Percentiles rank a stretch among this genome's conserved stretches.
These are phyloP conservation scores for Caenorhabditis sp. DNA, from an alignment of 2,888 invertebrate genomes.

Conservation along the genomic window DNA sequence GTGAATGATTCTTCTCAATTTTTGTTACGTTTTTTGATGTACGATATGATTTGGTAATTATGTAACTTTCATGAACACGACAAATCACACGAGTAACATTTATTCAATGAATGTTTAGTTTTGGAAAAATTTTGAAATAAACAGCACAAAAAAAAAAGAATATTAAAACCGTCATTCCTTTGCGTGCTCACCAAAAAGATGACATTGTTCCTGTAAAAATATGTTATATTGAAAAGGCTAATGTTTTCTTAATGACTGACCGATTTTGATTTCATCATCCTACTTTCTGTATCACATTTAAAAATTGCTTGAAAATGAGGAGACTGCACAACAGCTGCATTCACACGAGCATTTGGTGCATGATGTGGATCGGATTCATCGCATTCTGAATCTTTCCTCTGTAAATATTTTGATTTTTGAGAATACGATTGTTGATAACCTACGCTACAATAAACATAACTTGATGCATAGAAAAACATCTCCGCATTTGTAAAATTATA, in stretches of 20 bases:
- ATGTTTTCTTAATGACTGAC: neutral
- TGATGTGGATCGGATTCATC: neutral
- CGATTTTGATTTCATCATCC: neutral
- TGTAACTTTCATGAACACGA: too few relatives aligned
- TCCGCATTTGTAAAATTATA: neutral
- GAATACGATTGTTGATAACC: neutral
- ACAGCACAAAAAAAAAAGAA: too few relatives aligned
- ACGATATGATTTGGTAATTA: too few relatives aligned
- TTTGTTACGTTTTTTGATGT: too few relatives aligned
- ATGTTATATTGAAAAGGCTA: too few relatives aligned
- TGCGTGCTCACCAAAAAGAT: neutral
- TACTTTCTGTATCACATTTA: neutral
- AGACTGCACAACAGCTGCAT: neutral
- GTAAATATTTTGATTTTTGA: neutral
- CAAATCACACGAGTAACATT: too few relatives aligned
- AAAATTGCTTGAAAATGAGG: neutral
- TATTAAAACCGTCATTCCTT: neutral
- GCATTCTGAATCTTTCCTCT: neutral
- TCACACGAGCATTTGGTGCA: neutral
- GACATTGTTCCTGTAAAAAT: neutral
- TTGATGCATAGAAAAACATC: neutral
- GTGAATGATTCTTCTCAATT: too few relatives aligned
- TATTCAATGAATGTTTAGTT: too few relatives aligned
- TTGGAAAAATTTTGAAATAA: too few relatives aligned
- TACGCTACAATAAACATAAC: neutral